A percentile compares a stretch with the other conserved stretches of the same genome.
phyloP scores from a whole-genome alignment of 2,113 vertebrate species.

The Poeciliopsis occidentalis region DNA sequence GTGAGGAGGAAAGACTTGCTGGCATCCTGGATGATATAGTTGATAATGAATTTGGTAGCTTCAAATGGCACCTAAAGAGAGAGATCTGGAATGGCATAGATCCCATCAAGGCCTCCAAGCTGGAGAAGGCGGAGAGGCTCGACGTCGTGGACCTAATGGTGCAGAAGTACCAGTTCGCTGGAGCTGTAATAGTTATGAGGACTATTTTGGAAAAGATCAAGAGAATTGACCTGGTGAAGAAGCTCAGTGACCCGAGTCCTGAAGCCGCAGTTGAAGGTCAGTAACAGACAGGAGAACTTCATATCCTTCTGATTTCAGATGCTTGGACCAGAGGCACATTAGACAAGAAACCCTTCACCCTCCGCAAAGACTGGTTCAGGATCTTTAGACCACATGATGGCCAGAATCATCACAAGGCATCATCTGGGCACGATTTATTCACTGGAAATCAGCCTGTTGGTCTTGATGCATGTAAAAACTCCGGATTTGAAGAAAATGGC shows the following conservation, averaged over 20 bases:
- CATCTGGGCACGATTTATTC: no score
- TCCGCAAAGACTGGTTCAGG: no score
- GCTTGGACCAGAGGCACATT: background rate
- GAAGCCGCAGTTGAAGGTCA: background rate
- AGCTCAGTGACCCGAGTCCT: background rate
- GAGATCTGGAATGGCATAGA: background rate
- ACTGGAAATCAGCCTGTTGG: no score
- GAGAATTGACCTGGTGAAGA: background rate
- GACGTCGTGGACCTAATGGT: constrained; percentile 8
- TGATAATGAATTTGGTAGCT: accelerated
- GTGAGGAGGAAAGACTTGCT: background rate
- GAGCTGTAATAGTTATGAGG: background rate
- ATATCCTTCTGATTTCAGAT: no score
- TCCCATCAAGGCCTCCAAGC: background rate
- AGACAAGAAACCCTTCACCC: no score
- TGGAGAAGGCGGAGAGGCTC: background rate
- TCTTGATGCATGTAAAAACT: no score
- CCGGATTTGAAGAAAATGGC: no score
- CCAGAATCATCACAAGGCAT: no score
- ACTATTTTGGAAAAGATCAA: background rate
- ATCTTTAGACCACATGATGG: no score
- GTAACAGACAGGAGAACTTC: background rate
- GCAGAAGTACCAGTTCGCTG: constrained; percentile 19
- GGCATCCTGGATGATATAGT: background rate
- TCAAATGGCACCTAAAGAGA: constrained; percentile 11